A percentile compares a stretch with the other conserved stretches of the same genome.
Evolutionary conservation across 2,797 vertebrate genomes (phyloP).

Genomic region (Brachyalestes nurse): DNA sequence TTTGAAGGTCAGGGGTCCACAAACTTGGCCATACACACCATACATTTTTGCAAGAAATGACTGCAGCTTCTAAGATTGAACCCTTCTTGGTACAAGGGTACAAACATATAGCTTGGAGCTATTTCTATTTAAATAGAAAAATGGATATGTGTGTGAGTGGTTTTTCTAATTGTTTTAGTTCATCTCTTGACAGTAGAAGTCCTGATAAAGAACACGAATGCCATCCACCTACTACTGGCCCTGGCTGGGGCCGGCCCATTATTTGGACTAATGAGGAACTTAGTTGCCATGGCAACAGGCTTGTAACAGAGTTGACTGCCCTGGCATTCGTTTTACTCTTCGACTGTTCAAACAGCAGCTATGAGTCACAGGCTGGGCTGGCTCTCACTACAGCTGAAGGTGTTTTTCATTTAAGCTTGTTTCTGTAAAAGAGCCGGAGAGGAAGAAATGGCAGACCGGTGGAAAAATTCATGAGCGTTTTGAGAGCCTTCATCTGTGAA

Average conservation of each 20-base stretch:
- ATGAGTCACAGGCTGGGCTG: slow-evolving; percentile 35
- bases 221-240: slow-evolving; percentile 64
- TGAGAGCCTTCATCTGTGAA: slow-evolving; percentile 19
- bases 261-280: slow-evolving; percentile 50
- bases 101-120: neutral
- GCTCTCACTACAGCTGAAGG: slow-evolving; percentile 27
- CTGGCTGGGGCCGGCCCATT: slow-evolving; percentile 28
- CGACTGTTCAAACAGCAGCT: slow-evolving; percentile 51
- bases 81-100: neutral
- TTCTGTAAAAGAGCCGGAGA: slow-evolving; percentile 40
- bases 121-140: neutral
- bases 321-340: slow-evolving; percentile 43
- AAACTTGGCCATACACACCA: neutral
- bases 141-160: neutral
- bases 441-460: slow-evolving; percentile 6
- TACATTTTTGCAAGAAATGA: neutral
- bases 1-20: too few species aligned
- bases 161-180: neutral
- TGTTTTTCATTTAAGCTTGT: slow-evolving; percentile 31
- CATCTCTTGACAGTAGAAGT: neutral
- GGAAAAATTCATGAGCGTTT: slow-evolving; percentile 36
- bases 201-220: slow-evolving; percentile 52
- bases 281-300: slow-evolving; percentile 56
- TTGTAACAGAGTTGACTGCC: slow-evolving; percentile 42
- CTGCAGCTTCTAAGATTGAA: neutral